Percentiles rank a stretch among this genome's conserved stretches.
Evolutionary conservation across 2,797 vertebrate species (phyloP).

Genomic region (Leptodactylus fallax): DNA sequence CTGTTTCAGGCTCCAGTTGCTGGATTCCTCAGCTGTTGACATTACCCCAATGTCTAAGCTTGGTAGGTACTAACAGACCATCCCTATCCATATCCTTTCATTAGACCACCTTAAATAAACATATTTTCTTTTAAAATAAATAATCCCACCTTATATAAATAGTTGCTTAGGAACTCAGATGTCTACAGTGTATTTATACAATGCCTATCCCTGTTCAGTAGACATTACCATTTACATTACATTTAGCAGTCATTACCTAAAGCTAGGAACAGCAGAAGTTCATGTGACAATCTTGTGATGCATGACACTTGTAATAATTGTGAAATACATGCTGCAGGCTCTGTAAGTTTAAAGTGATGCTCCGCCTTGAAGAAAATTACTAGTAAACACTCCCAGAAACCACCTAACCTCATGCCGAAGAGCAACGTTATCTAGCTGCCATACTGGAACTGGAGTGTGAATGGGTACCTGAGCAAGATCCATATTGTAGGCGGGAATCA

Average conservation of each 20-base stretch:
- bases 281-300: background rate
- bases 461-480: background rate
- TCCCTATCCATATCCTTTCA: background rate
- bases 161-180: background rate
- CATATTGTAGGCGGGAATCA: no score
- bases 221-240: background rate
- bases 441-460: background rate
- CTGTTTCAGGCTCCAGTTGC: background rate
- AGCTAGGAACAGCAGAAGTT: no score
- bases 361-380: no score
- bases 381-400: no score
- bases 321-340: background rate
- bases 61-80: background rate
- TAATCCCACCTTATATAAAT: conserved; percentile 13
- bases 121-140: background rate
- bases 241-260: no score
- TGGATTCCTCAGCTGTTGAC: no score
- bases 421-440: no score
- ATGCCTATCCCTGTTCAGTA: background rate
- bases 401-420: no score
- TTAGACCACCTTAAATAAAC: background rate
- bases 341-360: background rate
- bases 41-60: background rate
- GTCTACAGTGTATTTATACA: background rate
- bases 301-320: background rate